These are phyloP conservation scores for Lottia scabra DNA, from an alignment of 2,888 invertebrate species.

Conservation along the genomic window DNA sequence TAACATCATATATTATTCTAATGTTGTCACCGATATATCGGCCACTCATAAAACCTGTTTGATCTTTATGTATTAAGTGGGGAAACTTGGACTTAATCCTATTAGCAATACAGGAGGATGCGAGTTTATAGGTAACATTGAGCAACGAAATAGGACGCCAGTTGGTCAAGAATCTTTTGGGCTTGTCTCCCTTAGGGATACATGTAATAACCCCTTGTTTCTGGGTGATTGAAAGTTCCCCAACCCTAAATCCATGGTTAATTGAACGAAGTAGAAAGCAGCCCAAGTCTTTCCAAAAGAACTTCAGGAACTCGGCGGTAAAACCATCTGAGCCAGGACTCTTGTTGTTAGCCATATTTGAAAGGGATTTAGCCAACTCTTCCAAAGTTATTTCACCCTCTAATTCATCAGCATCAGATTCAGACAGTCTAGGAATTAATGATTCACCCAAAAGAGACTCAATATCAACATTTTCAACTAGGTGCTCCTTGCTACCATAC, in stretches of 20 bases:
- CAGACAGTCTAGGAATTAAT: too few relatives aligned
- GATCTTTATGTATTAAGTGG: conserved; percentile 16
- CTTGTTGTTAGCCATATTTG: conserved; percentile 10
- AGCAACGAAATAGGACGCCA: conserved; percentile 18
- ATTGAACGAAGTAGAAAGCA: conserved; percentile 16
- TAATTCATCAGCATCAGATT: too few relatives aligned
- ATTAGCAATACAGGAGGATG: conserved; percentile 21
- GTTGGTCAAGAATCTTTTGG: conserved; percentile 17
- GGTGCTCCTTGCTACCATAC: too few relatives aligned
- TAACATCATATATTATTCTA: conserved; percentile 24
- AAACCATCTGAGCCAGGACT: conserved; percentile 24
- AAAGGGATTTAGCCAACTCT: not conserved
- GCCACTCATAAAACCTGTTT: conserved; percentile 13
- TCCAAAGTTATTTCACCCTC: not conserved
- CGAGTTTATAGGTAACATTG: conserved; percentile 25
- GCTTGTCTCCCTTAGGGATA: conserved; percentile 25
- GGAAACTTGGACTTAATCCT: conserved; percentile 14
- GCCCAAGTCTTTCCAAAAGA: conserved; percentile 19
- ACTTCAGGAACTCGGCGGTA: conserved; percentile 22
- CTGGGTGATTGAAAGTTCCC: conserved; percentile 20
- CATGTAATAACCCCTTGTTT: conserved; percentile 31
- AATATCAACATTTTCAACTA: too few relatives aligned
- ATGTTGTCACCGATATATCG: conserved; percentile 24
- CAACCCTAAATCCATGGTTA: conserved; percentile 11
- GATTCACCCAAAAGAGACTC: too few relatives aligned